Percentiles rank a stretch among this genome's conserved stretches.
These are phyloP conservation scores for Garra rufa DNA, from an alignment of 2,113 vertebrate species.

Conservation along the genomic window DNA sequence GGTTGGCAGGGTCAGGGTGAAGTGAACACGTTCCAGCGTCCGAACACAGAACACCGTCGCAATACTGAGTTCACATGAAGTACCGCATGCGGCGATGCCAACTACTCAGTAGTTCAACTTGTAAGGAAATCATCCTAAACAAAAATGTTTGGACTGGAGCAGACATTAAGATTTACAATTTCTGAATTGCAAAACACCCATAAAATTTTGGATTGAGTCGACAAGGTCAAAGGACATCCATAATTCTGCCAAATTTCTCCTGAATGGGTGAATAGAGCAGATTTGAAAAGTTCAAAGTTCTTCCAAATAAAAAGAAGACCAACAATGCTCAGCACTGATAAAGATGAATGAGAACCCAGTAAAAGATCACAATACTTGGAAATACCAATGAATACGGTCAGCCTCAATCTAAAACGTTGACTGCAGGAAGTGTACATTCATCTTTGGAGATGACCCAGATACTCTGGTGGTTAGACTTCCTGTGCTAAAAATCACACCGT, in stretches of 20 bases:
- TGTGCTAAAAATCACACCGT: conserved; percentile 33
- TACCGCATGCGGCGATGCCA: neutral
- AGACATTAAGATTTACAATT: neutral
- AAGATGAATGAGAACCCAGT: neutral
- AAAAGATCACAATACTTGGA: neutral
- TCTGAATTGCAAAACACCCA: neutral
- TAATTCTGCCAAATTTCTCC: conserved; percentile 27
- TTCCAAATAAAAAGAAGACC: neutral
- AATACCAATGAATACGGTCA: neutral
- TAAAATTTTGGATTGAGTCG: neutral
- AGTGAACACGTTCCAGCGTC: neutral
- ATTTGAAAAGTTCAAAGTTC: neutral
- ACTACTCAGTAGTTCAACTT: neutral
- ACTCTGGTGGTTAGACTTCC: conserved; percentile 46
- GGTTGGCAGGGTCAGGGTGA: neutral
- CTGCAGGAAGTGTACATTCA: conserved; percentile 44
- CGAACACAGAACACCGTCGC: neutral
- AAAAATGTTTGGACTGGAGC: neutral
- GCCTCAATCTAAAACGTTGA: neutral
- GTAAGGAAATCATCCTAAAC: conserved; percentile 3
- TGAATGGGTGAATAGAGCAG: neutral
- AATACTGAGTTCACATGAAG: conserved; percentile 16
- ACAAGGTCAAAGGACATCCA: conserved; percentile 25
- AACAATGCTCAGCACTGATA: neutral
- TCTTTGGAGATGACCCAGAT: conserved; percentile 29